Evolutionary conservation across 2,888 invertebrate genomes (phyloP).

Genomic region (Euphydryas editha): DNA sequence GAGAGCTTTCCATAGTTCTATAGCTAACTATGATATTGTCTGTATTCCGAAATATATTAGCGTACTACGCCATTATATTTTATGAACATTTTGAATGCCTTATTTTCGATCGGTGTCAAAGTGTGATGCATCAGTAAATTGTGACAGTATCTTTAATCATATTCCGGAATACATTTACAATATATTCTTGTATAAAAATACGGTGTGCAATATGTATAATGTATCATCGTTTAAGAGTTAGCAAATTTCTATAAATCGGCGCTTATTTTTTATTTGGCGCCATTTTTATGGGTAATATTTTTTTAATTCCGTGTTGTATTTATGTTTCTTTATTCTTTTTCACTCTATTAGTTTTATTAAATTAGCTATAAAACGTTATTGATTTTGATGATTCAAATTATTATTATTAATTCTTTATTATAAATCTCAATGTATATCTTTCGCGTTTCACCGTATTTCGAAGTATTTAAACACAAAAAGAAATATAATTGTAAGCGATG

Average conservation of each 20-base stretch:
- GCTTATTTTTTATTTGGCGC: background rate
- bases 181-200: background rate
- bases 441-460: slow-evolving; percentile 14
- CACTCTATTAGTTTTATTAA: background rate
- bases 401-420: background rate
- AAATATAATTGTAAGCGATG: slow-evolving; percentile 39
- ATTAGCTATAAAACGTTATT: background rate
- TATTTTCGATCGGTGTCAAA: no score
- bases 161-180: background rate
- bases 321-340: background rate
- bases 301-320: background rate
- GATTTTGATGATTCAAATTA: background rate
- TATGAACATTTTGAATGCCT: no score
- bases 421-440: background rate
- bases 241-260: background rate
- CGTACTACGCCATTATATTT: no score
- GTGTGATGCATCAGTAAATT: no score
- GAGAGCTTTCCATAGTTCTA: background rate
- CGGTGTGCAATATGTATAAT: slow-evolving; percentile 7
- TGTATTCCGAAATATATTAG: no score
- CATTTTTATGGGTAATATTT: background rate
- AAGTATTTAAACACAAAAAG: slow-evolving; percentile 46
- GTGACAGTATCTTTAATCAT: no score
- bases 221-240: background rate
- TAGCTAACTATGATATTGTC: background rate